A percentile compares a stretch with the other conserved stretches of the same genome.
These are phyloP conservation scores for Mobula hypostoma DNA, from an alignment of 2,113 vertebrate genomes.

Conservation along the genomic window DNA sequence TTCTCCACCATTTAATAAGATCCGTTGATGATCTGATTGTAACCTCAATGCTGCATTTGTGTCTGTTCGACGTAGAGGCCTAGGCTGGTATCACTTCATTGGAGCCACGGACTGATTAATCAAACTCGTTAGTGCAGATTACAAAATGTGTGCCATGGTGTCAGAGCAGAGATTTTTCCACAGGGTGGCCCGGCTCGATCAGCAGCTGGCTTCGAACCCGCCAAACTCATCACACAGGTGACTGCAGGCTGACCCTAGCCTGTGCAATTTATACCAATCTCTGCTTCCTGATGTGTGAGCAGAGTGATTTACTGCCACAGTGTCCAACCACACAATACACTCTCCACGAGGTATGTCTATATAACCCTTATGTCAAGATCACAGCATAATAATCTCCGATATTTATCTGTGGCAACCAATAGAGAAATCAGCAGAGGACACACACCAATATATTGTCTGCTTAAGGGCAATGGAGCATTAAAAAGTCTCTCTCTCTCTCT, in stretches of 20 bases:
- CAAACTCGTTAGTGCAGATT: slow-evolving; percentile 24
- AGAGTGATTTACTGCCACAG: slow-evolving; percentile 34
- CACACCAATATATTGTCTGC: slow-evolving; percentile 23
- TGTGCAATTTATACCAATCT: slow-evolving; percentile 37
- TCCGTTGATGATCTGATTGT: too few relatives aligned
- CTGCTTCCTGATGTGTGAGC: slow-evolving; percentile 35
- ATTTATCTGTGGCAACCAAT: slow-evolving; percentile 28
- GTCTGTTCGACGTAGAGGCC: background rate
- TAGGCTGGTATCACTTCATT: slow-evolving; percentile 1
- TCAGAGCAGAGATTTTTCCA: slow-evolving; percentile 24
- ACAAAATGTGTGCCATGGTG: background rate
- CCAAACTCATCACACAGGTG: slow-evolving; percentile 38
- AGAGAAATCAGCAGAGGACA: slow-evolving; percentile 25
- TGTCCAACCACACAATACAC: slow-evolving; percentile 2
- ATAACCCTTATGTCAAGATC: slow-evolving; percentile 36
- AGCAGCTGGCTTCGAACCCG: background rate
- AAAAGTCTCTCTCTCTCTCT: slow-evolving; percentile 2
- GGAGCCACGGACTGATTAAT: slow-evolving; percentile 25
- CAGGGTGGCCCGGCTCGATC: slow-evolving; percentile 22
- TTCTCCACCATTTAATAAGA: too few relatives aligned
- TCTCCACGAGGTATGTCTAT: slow-evolving; percentile 34
- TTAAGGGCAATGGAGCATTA: slow-evolving; percentile 28
- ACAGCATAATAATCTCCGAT: slow-evolving; percentile 36
- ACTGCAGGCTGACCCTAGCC: slow-evolving; percentile 36
- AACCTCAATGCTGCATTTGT: background rate